These are phyloP conservation scores for Halichoeres trimaculatus DNA, from an alignment of 2,113 vertebrate species.

Conservation along the genomic window DNA sequence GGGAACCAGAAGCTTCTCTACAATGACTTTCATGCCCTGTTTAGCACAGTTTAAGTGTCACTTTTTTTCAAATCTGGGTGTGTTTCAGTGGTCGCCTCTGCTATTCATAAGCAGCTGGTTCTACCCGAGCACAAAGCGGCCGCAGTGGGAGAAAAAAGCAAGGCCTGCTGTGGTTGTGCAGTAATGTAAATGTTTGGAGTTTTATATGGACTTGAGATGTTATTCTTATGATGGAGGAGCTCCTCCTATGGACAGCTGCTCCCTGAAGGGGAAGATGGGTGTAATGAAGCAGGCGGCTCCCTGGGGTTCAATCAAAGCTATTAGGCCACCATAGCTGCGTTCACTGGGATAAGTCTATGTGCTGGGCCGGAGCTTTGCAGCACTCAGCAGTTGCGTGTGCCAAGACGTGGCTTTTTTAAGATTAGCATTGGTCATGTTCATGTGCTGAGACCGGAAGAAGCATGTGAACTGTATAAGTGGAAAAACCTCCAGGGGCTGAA, in stretches of 20 bases:
- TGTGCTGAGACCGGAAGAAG: constrained; percentile 11
- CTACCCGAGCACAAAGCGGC: constrained; percentile 73
- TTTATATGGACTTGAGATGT: constrained; percentile 80
- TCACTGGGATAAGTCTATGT: constrained; percentile 17
- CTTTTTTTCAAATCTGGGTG: constrained; percentile 71
- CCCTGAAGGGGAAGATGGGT: constrained; percentile 53
- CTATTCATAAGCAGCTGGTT: constrained; percentile 79
- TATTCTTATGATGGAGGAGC: constrained; percentile 78
- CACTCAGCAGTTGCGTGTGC: background rate
- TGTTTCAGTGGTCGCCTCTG: constrained; percentile 76
- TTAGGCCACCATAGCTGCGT: constrained; percentile 46
- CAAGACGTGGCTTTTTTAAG: constrained; percentile 3
- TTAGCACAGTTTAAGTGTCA: constrained; percentile 58
- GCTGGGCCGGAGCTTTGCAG: constrained; percentile 9
- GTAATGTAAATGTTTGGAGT: constrained; percentile 84
- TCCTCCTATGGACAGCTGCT: constrained; percentile 77
- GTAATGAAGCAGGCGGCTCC: constrained; percentile 44
- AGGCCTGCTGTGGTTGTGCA: constrained; percentile 73
- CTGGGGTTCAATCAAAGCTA: constrained; percentile 63
- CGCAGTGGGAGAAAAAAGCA: constrained; percentile 65
- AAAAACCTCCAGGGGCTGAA: background rate
- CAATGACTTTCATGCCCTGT: constrained; percentile 45
- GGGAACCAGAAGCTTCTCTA: constrained; percentile 39
- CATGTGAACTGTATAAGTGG: constrained; percentile 8
- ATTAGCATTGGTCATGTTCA: constrained; percentile 5